These are phyloP conservation scores for Prionailurus bengalensis DNA, from an alignment of 2,113 vertebrate genomes.

Conservation along the genomic window DNA sequence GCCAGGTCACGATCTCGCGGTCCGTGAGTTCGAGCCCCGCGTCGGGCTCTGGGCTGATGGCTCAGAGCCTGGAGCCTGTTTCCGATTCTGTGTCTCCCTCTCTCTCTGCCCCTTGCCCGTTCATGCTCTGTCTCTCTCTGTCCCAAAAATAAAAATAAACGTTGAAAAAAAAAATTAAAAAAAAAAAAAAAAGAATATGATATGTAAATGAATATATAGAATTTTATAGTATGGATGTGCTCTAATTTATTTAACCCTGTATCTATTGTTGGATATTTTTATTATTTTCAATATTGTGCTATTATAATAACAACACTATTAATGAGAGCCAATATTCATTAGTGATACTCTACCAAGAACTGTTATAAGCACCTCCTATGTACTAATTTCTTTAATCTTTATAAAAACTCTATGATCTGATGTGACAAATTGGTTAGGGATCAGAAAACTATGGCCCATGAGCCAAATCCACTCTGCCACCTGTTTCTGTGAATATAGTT, in stretches of 20 bases:
- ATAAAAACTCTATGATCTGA: background rate
- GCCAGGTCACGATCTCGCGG: too few relatives aligned
- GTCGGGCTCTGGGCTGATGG: too few relatives aligned
- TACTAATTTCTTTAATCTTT: background rate
- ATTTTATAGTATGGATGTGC: background rate
- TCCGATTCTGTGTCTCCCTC: too few relatives aligned
- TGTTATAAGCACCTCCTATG: background rate
- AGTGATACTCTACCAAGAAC: background rate
- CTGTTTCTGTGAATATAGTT: background rate
- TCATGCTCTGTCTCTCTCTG: too few relatives aligned
- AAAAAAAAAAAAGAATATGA: background rate
- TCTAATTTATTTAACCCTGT: conserved; percentile 1
- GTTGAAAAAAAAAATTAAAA: too few relatives aligned
- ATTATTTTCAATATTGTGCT: conserved; percentile 35
- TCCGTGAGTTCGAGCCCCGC: too few relatives aligned
- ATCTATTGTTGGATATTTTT: background rate
- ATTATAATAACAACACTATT: conserved; percentile 15
- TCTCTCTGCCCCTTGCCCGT: too few relatives aligned
- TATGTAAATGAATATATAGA: background rate
- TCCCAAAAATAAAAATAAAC: too few relatives aligned
- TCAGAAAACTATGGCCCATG: background rate
- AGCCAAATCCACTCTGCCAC: background rate
- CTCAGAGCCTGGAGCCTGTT: too few relatives aligned
- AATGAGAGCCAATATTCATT: background rate
- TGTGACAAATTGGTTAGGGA: background rate